Percentiles rank a stretch among this genome's conserved stretches.
phyloP scores from a whole-genome alignment of 2,797 vertebrate genomes.

The Sebastes melanostomus region DNA sequence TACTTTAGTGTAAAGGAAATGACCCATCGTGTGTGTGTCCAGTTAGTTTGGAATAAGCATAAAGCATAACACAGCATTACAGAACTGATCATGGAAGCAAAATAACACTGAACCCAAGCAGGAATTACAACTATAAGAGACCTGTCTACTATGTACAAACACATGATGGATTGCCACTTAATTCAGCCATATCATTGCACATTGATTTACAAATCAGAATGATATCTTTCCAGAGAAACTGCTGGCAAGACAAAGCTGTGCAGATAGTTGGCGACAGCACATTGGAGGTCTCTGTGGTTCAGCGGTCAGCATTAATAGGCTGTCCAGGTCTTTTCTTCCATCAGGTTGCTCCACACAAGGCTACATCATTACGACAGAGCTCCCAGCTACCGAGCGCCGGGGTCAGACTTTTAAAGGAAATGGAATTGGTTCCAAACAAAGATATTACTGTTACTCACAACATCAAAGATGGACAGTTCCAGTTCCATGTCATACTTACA shows the following conservation, averaged over 20 bases:
- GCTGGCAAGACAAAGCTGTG: slow-evolving; percentile 59
- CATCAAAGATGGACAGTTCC: slow-evolving; percentile 52
- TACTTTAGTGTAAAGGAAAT: neutral
- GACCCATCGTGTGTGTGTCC: neutral
- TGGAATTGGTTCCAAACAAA: slow-evolving; percentile 64
- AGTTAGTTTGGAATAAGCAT: neutral
- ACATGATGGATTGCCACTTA: slow-evolving; percentile 65
- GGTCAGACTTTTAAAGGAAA: slow-evolving; percentile 56
- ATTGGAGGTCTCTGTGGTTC: slow-evolving; percentile 68
- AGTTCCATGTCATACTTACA: slow-evolving; percentile 37
- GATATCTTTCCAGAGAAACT: slow-evolving; percentile 53
- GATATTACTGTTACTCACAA: slow-evolving; percentile 55
- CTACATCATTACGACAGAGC: slow-evolving; percentile 49
- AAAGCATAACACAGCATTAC: neutral
- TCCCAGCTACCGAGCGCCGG: neutral
- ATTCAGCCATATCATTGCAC: slow-evolving; percentile 54
- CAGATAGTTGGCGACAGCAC: slow-evolving; percentile 54
- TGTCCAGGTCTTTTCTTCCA: slow-evolving; percentile 51
- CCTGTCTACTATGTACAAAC: slow-evolving; percentile 26
- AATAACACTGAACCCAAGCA: slow-evolving; percentile 22
- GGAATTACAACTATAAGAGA: neutral
- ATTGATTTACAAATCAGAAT: slow-evolving; percentile 62
- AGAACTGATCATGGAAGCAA: slow-evolving; percentile 28
- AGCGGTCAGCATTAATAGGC: slow-evolving; percentile 64
- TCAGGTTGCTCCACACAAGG: slow-evolving; percentile 32